Evolutionary conservation across 2,888 invertebrate genomes (phyloP).

Genomic region (Fragum whitleyi): DNA sequence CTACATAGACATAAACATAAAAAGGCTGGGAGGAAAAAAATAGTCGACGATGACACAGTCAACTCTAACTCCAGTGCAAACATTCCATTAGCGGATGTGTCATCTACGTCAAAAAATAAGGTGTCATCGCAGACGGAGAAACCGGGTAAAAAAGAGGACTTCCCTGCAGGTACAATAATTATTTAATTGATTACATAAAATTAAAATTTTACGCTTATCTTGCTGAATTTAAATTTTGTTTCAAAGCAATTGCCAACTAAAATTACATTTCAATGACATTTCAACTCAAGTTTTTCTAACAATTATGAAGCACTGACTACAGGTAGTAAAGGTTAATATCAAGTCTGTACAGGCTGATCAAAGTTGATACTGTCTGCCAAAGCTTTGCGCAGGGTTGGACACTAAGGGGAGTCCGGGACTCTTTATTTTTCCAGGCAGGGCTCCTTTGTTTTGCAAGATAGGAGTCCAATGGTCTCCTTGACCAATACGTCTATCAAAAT

Average conservation of each 20-base stretch:
- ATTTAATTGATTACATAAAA: background rate
- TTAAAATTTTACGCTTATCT: background rate
- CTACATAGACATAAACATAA: conserved; percentile 66
- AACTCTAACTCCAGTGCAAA: conserved; percentile 33
- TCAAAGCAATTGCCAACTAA: background rate
- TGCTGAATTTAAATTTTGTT: background rate
- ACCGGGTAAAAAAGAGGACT: conserved; percentile 42
- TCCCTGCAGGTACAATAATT: conserved; percentile 67
- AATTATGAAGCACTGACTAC: background rate
- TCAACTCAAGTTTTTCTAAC: background rate
- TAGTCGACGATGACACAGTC: conserved; percentile 11
- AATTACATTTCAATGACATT: background rate
- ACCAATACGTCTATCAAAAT: too few species aligned
- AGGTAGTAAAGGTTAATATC: too few species aligned
- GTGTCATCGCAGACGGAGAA: conserved; percentile 46
- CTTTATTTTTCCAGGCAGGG: too few species aligned
- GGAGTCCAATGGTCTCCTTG: too few species aligned
- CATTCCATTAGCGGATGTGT: conserved; percentile 38
- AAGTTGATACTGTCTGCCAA: too few species aligned
- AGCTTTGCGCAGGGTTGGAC: too few species aligned
- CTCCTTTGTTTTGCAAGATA: too few species aligned
- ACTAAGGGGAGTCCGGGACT: too few species aligned
- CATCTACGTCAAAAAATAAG: conserved; percentile 48
- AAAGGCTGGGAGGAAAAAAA: conserved; percentile 66
- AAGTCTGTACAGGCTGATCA: too few species aligned